Evolutionary conservation across 2,888 invertebrate species (phyloP), one percentile per base, ranked within the genome.

Genomic region (Caenorhabditis sinica): DNA sequence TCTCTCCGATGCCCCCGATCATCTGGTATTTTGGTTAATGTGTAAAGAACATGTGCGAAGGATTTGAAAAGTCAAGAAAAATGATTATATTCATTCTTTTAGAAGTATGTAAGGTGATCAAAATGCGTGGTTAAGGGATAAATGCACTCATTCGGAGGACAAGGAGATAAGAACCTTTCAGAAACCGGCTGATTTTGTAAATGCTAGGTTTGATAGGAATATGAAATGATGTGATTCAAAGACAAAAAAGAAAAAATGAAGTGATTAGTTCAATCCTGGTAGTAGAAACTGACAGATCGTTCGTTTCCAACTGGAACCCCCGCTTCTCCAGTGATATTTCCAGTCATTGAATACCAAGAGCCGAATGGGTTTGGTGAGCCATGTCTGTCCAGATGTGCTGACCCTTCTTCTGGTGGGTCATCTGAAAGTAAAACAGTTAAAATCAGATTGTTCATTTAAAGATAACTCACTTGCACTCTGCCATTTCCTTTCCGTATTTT

Each of bases 331-430:
- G 63, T 23, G 13, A 86, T 82, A 56, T 87, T 87, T 51, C 88
- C 88, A 8, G 87, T 86, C 65, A 75, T 83, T 11, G 88, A 88
- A 68, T 88, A 89, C 88, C 88, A 88, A 4, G 88, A 88, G 4
- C 89, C 89, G 58, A 88, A 88, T 20, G 88, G 87, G 79, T 88
- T 85, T 11, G 82, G 66, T 9, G 81, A 79, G 25, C 88, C 87
- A 58, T 88, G 83, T 63, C 73, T 66, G 66, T 89, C 83, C 15
- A 81, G 36, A 56, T 86, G 83, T 33, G 53, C 69, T 9, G 71
- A 58, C 0, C 28, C 66, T 13, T 79, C 82, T 40, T 73, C 71
- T 40, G 88, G 87, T 11, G 89, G 89, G 74, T 85, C 85, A 56
- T 83, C 83, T 82, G 72, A n/a, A 73, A 25, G 3, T 13, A 51